These are phyloP conservation scores for Heliconius charithonia DNA, from an alignment of 2,888 invertebrate species.

Conservation along the genomic window DNA sequence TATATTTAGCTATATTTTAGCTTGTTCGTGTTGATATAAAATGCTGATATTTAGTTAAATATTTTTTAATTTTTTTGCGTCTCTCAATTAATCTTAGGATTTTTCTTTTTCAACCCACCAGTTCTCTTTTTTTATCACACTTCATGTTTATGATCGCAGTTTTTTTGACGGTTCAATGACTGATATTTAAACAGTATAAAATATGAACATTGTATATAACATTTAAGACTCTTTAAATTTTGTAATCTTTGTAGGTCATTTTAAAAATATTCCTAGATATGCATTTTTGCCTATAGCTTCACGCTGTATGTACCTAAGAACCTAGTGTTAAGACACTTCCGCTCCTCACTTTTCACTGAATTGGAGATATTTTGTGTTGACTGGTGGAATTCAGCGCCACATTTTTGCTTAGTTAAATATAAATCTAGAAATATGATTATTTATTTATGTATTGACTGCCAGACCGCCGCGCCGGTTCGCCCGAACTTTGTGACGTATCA, in stretches of 20 bases:
- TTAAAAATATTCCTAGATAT: not conserved
- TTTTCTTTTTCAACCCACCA: not conserved
- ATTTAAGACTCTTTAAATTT: not conserved
- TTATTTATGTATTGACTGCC: not conserved
- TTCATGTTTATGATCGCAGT: not conserved
- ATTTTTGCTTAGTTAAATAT: not conserved
- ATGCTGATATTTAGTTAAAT: not conserved
- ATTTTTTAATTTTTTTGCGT: not conserved
- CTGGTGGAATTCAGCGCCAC: too few relatives aligned
- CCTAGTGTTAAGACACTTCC: too few relatives aligned
- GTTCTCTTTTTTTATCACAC: not conserved
- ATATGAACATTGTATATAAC: not conserved
- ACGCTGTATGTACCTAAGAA: too few relatives aligned
- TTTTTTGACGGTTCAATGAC: slow-evolving; percentile 36
- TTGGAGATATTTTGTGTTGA: too few relatives aligned
- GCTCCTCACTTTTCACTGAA: too few relatives aligned
- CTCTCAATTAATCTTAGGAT: not conserved
- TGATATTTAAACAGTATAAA: not conserved
- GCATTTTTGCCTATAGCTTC: too few relatives aligned
- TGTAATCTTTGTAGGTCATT: not conserved
- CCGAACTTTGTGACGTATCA: slow-evolving; percentile 34
- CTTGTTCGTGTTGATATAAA: not conserved
- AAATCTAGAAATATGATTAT: not conserved
- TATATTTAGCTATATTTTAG: not conserved
- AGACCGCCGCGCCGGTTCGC: slow-evolving; percentile 4